A percentile compares a stretch with the other conserved stretches of the same genome.
These are phyloP conservation scores for Rotaria magnacalcarata DNA, from an alignment of 2,888 invertebrate genomes.

Conservation along the genomic window DNA sequence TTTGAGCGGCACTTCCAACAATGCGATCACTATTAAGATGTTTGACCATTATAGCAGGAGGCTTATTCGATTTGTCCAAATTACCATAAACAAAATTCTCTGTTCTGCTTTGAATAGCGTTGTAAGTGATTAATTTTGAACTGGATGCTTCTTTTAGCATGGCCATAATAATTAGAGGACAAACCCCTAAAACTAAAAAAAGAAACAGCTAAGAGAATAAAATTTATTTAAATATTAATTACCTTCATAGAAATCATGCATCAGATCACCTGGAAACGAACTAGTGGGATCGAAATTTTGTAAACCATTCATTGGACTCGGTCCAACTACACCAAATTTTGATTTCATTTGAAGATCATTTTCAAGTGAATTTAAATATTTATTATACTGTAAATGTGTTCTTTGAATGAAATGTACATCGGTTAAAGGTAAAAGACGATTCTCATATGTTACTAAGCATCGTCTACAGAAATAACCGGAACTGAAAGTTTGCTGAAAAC, in stretches of 20 bases:
- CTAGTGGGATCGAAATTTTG: background rate
- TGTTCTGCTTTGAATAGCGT: background rate
- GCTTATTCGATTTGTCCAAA: background rate
- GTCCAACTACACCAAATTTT: background rate
- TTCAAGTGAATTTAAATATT: background rate
- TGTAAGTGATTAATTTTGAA: background rate
- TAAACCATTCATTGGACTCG: background rate
- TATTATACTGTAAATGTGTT: background rate
- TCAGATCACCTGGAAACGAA: background rate
- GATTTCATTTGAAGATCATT: background rate
- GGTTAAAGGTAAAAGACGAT: background rate
- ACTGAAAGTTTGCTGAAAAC: background rate
- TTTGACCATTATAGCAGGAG: background rate
- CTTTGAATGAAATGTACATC: background rate
- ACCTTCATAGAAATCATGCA: background rate
- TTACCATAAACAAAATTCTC: background rate
- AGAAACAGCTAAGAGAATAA: too few relatives aligned
- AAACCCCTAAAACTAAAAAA: background rate
- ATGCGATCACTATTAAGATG: background rate
- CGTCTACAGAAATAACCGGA: background rate
- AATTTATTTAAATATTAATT: background rate
- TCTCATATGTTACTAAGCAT: background rate
- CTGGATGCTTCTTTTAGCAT: background rate
- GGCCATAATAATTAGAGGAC: background rate
- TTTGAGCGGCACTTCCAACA: background rate